A percentile compares a stretch with the other conserved stretches of the same genome.
These are phyloP conservation scores for Ceratina japonica DNA, from an alignment of 1,140 invertebrate genomes.

Conservation along the genomic window DNA sequence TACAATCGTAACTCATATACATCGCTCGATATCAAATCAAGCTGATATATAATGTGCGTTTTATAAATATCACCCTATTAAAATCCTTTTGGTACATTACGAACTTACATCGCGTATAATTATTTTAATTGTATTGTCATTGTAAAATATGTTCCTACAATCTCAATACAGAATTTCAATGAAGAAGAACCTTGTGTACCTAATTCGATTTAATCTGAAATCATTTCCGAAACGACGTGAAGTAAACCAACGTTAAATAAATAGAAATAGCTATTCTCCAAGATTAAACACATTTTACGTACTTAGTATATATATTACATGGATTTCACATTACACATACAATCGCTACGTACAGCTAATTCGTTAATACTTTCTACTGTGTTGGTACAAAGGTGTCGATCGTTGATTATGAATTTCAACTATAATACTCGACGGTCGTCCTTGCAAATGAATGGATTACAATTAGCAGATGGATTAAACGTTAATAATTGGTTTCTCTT, in stretches of 20 bases:
- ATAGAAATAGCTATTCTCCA: not conserved
- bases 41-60: not conserved
- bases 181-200: not conserved
- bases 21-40: constrained; percentile 18
- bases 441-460: no score
- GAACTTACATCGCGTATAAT: constrained; percentile 12
- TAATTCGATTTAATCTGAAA: not conserved
- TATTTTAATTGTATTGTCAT: constrained; percentile 36
- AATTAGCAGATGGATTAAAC: constrained; percentile 14
- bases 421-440: constrained; percentile 14
- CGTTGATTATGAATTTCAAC: constrained; percentile 31
- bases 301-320: constrained; percentile 18
- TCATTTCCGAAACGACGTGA: not conserved
- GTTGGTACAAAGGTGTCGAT: constrained; percentile 26
- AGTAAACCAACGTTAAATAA: not conserved
- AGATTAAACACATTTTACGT: constrained; percentile 37
- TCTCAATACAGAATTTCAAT: constrained; percentile 11
- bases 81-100: constrained; percentile 10
- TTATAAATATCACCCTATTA: constrained; percentile 5
- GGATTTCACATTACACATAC: not conserved
- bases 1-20: constrained; percentile 34
- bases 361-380: constrained; percentile 28
- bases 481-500: constrained; percentile 10
- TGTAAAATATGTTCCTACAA: constrained; percentile 27
- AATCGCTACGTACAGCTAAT: constrained; percentile 16